A percentile compares a stretch with the other conserved stretches of the same genome.
Evolutionary conservation across 2,888 invertebrate genomes (phyloP).

Genomic region (Rhagophthalmus giganteus): DNA sequence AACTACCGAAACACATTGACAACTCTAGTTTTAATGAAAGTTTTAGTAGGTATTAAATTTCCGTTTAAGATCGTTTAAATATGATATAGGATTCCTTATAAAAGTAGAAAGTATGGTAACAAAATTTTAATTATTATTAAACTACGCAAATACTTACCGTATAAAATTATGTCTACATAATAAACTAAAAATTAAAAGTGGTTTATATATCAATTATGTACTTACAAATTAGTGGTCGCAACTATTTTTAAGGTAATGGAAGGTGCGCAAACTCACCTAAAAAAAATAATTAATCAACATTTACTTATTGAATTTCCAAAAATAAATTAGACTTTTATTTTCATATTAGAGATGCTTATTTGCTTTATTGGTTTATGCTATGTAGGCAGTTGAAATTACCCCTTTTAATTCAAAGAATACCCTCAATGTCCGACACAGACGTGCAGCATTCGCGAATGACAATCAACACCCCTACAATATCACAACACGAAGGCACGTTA

Average conservation of each 20-base stretch:
- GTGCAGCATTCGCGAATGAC: constrained; percentile 24
- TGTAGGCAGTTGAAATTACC: constrained; percentile 23
- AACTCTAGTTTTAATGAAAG: too few species aligned
- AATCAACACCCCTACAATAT: constrained; percentile 28
- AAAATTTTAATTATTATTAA: too few species aligned
- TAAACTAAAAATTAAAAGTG: too few species aligned
- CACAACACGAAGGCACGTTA: constrained; percentile 29
- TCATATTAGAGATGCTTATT: constrained; percentile 1
- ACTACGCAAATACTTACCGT: too few species aligned
- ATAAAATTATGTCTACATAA: too few species aligned
- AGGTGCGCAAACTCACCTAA: neutral
- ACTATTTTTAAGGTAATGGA: neutral
- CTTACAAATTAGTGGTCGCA: neutral
- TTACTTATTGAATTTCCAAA: neutral
- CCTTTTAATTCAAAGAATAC: constrained; percentile 29
- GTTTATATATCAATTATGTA: too few species aligned
- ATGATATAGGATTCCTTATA: too few species aligned
- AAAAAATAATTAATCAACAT: neutral
- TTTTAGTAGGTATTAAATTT: too few species aligned
- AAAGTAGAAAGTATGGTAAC: too few species aligned
- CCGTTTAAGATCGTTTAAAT: too few species aligned
- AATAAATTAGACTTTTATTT: neutral
- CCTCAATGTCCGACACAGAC: constrained; percentile 27
- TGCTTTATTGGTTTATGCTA: constrained; percentile 3
- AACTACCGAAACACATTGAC: too few species aligned